Evolutionary conservation across 2,113 vertebrate species (phyloP).

Genomic region (Albula goreensis): DNA sequence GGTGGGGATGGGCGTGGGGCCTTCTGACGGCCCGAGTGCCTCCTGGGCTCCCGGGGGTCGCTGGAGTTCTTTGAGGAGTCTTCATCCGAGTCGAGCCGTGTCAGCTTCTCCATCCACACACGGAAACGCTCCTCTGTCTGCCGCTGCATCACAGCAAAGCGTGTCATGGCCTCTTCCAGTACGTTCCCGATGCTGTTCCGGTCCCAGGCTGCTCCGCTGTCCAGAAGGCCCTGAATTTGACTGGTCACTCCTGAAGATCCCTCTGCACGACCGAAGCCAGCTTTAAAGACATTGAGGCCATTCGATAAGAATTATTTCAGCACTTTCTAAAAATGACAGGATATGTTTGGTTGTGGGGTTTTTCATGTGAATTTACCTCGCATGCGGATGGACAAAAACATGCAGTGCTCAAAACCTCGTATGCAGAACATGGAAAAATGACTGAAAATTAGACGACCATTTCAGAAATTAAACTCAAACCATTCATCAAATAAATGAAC

Average conservation of each 20-base stretch:
- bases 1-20: slow-evolving; percentile 64
- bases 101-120: slow-evolving; percentile 88
- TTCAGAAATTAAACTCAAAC: not conserved
- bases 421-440: not conserved
- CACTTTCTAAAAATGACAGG: slow-evolving; percentile 46
- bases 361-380: not conserved
- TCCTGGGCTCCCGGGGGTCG: slow-evolving; percentile 74
- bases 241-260: slow-evolving; percentile 80
- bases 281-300: slow-evolving; percentile 97
- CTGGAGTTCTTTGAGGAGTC: slow-evolving; percentile 81
- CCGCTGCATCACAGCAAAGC: slow-evolving; percentile 89
- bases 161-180: slow-evolving; percentile 90
- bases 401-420: slow-evolving; percentile 14
- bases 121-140: slow-evolving; percentile 90
- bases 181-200: slow-evolving; percentile 87
- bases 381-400: slow-evolving; percentile 15
- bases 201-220: slow-evolving; percentile 81
- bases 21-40: slow-evolving; percentile 69
- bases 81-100: slow-evolving; percentile 79
- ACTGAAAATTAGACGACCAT: not conserved
- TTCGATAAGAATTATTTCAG: slow-evolving; percentile 78
- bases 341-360: not conserved
- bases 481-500: not conserved
- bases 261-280: slow-evolving; percentile 84
- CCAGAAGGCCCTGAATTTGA: slow-evolving; percentile 85